Conservation (phyloP, 2,888 invertebrate genomes). For the Thecocarcelia acutangulata region DNA sequence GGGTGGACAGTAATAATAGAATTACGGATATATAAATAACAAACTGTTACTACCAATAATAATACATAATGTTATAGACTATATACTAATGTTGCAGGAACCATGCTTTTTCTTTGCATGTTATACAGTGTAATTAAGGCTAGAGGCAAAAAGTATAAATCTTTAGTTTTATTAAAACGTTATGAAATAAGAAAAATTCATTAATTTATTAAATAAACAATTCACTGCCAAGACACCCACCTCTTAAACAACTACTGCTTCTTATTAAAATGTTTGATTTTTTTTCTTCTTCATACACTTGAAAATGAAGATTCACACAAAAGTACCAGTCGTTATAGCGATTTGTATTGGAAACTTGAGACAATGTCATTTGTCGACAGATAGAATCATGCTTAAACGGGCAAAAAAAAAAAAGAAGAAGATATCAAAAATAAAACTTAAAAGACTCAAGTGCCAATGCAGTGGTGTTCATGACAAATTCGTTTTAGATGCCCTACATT, state of each 20-base stretch:
- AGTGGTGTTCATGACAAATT: constrained; percentile 13
- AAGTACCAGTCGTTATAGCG: constrained; percentile 8
- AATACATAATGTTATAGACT: too few relatives aligned
- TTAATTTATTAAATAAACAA: constrained; percentile 26
- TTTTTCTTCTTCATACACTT: constrained; percentile 31
- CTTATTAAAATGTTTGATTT: constrained; percentile 34
- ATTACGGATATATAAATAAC: too few relatives aligned
- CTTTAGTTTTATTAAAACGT: not conserved
- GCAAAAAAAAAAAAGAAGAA: not conserved
- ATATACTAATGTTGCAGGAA: too few relatives aligned
- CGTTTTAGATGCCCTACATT: constrained; percentile 18
- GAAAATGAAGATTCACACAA: constrained; percentile 33
- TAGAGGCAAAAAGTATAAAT: not conserved
- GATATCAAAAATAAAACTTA: not conserved
- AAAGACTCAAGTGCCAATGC: constrained; percentile 31
- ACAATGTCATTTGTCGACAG: constrained; percentile 50
- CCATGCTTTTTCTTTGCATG: too few relatives aligned
- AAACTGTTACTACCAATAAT: too few relatives aligned
- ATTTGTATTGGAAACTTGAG: constrained; percentile 43
- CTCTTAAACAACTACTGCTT: constrained; percentile 24
- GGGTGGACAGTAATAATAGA: too few relatives aligned
- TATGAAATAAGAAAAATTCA: not conserved
- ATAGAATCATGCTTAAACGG: constrained; percentile 29
- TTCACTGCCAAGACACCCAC: constrained; percentile 51
- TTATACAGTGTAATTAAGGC: too few relatives aligned